phyloP scores from a whole-genome alignment of 2,797 vertebrate genomes.

The Craterocephalus amniculus region DNA sequence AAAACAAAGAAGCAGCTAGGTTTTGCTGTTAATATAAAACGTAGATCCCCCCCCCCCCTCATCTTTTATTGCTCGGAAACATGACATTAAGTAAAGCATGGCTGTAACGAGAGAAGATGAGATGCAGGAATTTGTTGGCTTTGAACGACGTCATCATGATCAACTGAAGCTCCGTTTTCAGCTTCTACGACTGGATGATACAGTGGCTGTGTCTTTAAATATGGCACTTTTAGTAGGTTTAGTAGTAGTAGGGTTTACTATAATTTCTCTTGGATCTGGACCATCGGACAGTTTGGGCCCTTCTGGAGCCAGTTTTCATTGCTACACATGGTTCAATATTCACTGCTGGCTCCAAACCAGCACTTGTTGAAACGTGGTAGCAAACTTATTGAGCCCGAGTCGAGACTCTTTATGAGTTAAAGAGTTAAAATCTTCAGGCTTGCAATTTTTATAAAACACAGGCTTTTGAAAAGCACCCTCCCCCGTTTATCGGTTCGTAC shows the following conservation, averaged over 20 bases:
- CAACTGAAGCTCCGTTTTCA: not conserved
- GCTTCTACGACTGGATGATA: not conserved
- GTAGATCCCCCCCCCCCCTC: too few species aligned
- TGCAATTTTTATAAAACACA: not conserved
- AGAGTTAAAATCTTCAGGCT: not conserved
- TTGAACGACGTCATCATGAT: not conserved
- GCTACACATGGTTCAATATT: not conserved
- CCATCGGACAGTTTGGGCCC: not conserved
- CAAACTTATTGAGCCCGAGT: not conserved
- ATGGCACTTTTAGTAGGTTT: not conserved
- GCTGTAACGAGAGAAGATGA: too few species aligned
- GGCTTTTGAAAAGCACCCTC: conserved; percentile 2
- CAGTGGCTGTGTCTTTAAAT: not conserved
- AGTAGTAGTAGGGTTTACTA: not conserved
- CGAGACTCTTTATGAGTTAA: not conserved
- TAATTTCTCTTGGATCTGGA: not conserved
- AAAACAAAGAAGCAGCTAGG: not conserved
- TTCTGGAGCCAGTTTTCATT: not conserved
- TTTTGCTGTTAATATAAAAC: too few species aligned
- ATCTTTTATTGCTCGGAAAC: too few species aligned
- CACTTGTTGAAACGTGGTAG: not conserved
- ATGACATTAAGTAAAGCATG: too few species aligned
- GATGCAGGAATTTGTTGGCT: too few species aligned
- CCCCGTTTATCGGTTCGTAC: conserved; percentile 7
- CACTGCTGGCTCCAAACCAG: not conserved